Percentiles rank a stretch among this genome's conserved stretches.
phyloP scores from a whole-genome alignment of 2,797 vertebrate genomes.

The Falco peregrinus region DNA sequence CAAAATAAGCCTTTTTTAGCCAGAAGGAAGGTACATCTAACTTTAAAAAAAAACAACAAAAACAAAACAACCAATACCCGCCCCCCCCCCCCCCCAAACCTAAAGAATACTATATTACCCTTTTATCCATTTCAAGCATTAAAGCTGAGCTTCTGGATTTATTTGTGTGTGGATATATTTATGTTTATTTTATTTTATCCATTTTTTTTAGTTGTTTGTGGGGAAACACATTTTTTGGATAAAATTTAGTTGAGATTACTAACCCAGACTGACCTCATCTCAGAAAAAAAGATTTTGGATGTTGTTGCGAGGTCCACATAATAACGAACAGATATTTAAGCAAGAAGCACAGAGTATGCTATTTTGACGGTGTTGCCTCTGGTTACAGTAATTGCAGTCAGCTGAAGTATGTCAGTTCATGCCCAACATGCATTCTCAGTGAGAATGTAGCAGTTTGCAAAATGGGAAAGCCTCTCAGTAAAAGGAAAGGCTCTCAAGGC shows the following conservation, averaged over 20 bases:
- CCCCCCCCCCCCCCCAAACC: background rate
- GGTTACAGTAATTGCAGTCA: background rate
- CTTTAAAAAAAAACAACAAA: accelerated
- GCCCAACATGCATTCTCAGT: background rate
- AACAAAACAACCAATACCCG: no score
- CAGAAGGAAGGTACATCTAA: background rate
- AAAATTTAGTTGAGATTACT: background rate
- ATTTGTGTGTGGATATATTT: accelerated
- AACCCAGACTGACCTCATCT: background rate
- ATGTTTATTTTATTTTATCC: background rate
- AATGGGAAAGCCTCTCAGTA: background rate
- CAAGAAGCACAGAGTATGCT: background rate
- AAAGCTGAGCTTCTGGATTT: background rate
- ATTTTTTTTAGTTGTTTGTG: background rate
- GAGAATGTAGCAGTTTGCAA: background rate
- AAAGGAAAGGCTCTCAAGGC: background rate
- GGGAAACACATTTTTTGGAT: background rate
- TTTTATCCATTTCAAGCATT: background rate
- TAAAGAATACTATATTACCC: background rate
- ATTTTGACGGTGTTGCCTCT: background rate
- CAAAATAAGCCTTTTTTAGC: background rate
- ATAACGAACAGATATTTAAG: background rate
- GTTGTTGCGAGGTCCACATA: background rate
- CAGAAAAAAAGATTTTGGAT: background rate
- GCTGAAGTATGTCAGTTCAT: background rate